Evolutionary conservation across 2,113 vertebrate genomes (phyloP).

Genomic region (Athene cunicularia): DNA sequence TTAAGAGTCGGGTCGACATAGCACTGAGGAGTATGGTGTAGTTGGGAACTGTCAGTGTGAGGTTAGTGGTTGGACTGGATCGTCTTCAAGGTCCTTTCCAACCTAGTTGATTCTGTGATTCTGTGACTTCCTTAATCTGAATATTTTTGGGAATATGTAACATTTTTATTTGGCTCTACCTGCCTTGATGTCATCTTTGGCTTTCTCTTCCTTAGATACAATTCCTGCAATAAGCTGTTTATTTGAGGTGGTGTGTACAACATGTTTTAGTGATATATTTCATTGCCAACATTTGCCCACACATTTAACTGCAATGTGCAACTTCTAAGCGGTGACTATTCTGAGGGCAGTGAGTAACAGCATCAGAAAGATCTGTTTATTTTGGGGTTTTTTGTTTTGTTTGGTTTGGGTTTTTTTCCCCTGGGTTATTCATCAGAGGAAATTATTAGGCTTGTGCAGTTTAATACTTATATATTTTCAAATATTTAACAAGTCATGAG

Average conservation of each 20-base stretch:
- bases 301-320: neutral
- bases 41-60: too few relatives aligned
- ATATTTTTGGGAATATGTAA: neutral
- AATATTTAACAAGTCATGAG: neutral
- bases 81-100: too few relatives aligned
- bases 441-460: neutral
- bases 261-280: neutral
- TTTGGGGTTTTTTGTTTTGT: neutral
- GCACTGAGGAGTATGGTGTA: too few relatives aligned
- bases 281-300: neutral
- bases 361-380: neutral
- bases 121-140: neutral
- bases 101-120: too few relatives aligned
- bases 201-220: neutral
- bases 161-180: neutral
- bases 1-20: too few relatives aligned
- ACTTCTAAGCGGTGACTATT: neutral
- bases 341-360: neutral
- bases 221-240: neutral
- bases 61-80: too few relatives aligned
- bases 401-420: neutral
- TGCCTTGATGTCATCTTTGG: neutral
- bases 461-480: neutral
- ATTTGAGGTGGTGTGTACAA: neutral
- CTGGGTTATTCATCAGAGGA: neutral